Base-by-base conservation (phyloP, 2,113 vertebrate genomes). In the Pseudorectes ferrugineus region DNA sequence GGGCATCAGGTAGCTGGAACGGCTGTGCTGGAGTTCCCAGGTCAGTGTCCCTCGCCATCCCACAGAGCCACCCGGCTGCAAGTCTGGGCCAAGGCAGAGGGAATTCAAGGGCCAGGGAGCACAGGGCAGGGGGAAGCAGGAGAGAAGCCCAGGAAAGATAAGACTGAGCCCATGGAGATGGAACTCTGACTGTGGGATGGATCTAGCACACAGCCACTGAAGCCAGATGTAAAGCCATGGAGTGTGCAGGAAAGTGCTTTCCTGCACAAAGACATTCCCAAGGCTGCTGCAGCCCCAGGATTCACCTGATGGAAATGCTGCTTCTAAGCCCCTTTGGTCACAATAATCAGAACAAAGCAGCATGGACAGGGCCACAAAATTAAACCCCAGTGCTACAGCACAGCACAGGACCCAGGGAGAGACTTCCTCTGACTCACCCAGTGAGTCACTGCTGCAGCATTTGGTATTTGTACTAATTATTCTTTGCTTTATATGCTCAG, bases 371-470 rank as follows among this genome's bases (percentile, higher is more conserved):
- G 87, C 77, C 92, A 86, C 24, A 52, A 54, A 57, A 62, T 21
- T 17, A 9, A 91, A 51, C 51, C 66, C 58, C 63, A 79, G 46
- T 12, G 61, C 89, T 38, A 73, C 20, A 78, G 58, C 80, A 59
- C 65, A n/a, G 86, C 85, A 61, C 3, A 80, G 91, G 85, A 89
- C 43, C 17, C 48, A 86, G 87, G 55, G 77, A 95, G 88, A n/a
- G 43, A 63, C 74, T 95, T 95, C 97, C 95, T 96, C 88, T 96
- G 97, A 98, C 91, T 97, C 97, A 98, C 55, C 2, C 70, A 13
- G 88, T 98, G 98, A 99, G 96, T 99, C 98, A 98, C 96, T 88
- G 91, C 94, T 90, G 96, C 96, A 97, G 92, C 89, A 96, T 97
- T 97, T 97, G 98, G 98, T 93, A 94, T 88, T 92, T 73, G 85